A percentile compares a stretch with the other conserved stretches of the same genome.
Evolutionary conservation across 2,888 invertebrate genomes (phyloP).

Genomic region (Drosophila tripunctata): DNA sequence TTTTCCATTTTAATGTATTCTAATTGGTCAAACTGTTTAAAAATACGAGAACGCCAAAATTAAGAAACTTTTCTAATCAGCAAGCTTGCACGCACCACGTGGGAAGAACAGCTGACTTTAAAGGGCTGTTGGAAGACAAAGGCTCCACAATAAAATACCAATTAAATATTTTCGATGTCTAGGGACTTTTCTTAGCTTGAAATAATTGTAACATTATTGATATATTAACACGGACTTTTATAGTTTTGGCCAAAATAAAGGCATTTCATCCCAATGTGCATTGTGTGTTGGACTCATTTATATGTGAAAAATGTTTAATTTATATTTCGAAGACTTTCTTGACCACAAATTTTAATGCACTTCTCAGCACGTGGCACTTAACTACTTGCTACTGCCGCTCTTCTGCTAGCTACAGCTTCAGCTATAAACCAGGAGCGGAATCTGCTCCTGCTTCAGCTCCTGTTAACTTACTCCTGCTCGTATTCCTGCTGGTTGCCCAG

Average conservation of each 20-base stretch:
- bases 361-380: constrained; percentile 28
- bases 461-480: constrained; percentile 4
- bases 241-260: constrained; percentile 16
- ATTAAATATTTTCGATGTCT: too few species aligned
- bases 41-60: too few species aligned
- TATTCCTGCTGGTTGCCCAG: constrained; percentile 41
- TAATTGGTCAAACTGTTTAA: too few species aligned
- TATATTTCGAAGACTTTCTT: constrained; percentile 38
- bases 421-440: background rate
- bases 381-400: background rate
- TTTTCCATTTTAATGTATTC: too few species aligned
- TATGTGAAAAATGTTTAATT: constrained; percentile 40
- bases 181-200: too few species aligned
- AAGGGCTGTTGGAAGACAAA: too few species aligned
- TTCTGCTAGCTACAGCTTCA: background rate
- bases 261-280: constrained; percentile 17
- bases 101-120: too few species aligned
- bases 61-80: too few species aligned
- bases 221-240: too few species aligned
- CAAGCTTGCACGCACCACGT: too few species aligned
- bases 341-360: constrained; percentile 68
- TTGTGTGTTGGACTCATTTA: constrained; percentile 1
- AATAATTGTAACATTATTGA: too few species aligned
- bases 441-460: background rate
- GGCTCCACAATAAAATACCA: too few species aligned